Base-by-base conservation (phyloP, 2,797 vertebrate species). In the Decapterus maruadsi region DNA sequence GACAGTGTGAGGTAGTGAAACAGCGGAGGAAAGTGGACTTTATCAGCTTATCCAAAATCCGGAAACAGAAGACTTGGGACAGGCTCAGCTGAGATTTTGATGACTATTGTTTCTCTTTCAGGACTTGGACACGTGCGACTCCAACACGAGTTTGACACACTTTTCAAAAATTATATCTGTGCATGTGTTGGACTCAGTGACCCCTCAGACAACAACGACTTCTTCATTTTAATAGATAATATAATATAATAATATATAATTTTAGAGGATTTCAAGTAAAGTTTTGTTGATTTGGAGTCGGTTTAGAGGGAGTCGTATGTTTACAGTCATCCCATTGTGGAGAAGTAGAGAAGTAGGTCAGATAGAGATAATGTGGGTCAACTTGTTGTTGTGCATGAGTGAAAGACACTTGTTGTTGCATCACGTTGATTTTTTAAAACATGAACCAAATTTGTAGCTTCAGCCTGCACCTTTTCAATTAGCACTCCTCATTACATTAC, bases 21-120 rank as follows among this genome's bases (percentile, higher is more conserved):
- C 79, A 68, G 57, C 36, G 10, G 79, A 88, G 40, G 85, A 90
- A 93, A 89, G 88, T 90, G 75, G 71, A 73, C 59, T 65, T 77
- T 13, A 78, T 87, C 72, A 48, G 82, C 62, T 88, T 85, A 91
- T 59, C 42, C 34, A 42, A 84, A 90, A 78, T 62, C 84, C 56
- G 60, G 84, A 83, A 88, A 87, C 54, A 34, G 45, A 72, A 58
- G 54, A 82, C 58, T 77, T 78, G 73, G 31, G 87, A 63, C 40
- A 61, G 71, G 77, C 58, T 82, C 53, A 34, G 59, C 63, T 64
- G 60, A 62, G 72, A 83, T 82, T 89, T 77, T 83, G 87, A 85
- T 83, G 81, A 89, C 84, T 70, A 14, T 68, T 38, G 45, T 83
- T 78, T 73, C 36, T 83, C 68, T 74, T 77, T 85, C 17, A 50